Conservation (phyloP, 2,797 vertebrate species). For the Natrix natrix region DNA sequence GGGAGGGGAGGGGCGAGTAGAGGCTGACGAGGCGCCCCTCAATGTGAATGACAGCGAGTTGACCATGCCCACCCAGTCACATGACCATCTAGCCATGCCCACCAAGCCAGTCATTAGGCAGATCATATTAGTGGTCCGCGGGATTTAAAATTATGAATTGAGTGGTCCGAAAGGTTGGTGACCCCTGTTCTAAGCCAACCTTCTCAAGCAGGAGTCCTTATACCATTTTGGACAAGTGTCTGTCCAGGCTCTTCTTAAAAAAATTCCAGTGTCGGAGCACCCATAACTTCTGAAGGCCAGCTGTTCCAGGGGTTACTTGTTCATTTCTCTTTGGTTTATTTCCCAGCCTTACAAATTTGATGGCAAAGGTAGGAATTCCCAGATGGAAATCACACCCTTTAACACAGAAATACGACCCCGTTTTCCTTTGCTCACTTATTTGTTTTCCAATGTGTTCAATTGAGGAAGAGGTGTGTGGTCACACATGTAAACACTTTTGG, state of each 20-base stretch:
- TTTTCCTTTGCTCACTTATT: neutral
- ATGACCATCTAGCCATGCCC: too few species aligned
- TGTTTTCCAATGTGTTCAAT: neutral
- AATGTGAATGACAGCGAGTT: too few species aligned
- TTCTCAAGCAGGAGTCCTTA: neutral
- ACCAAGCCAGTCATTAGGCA: too few species aligned
- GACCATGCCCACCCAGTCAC: too few species aligned
- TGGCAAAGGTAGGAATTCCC: neutral
- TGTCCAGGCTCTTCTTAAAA: neutral
- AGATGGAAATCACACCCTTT: neutral
- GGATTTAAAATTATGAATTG: too few species aligned
- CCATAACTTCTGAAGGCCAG: neutral
- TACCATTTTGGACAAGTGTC: neutral
- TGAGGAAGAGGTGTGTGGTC: neutral
- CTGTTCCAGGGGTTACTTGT: neutral
- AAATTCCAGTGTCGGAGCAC: neutral
- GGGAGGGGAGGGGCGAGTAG: too few species aligned
- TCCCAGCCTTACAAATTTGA: neutral
- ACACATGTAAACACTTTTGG: neutral
- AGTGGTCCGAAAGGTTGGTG: too few species aligned
- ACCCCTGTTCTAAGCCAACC: neutral
- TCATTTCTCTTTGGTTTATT: neutral
- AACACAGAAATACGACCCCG: accelerated
- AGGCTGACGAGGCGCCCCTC: too few species aligned
- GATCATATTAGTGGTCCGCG: too few species aligned